A percentile compares a stretch with the other conserved stretches of the same genome.
Conservation (phyloP, 2,113 vertebrate genomes). For the Boulengeromyrus knoepffleri region DNA sequence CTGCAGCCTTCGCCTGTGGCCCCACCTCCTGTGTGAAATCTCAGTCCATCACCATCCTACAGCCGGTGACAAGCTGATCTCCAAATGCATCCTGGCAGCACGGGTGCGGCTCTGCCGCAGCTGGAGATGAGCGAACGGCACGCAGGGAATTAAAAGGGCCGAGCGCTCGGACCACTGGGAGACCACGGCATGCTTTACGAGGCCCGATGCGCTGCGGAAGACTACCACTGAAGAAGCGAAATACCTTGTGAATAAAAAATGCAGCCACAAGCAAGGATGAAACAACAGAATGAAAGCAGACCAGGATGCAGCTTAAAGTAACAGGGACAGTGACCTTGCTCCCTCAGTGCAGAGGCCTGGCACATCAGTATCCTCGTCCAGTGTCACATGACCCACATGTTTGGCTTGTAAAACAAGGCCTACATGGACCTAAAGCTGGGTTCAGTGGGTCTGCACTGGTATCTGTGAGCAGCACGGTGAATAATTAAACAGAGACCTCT, state of each 20-base stretch:
- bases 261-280: background rate
- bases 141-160: background rate
- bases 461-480: background rate
- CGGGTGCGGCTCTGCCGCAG: background rate
- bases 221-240: background rate
- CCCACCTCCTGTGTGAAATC: background rate
- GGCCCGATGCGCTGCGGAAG: background rate
- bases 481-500: slow-evolving; percentile 6
- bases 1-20: background rate
- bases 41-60: background rate
- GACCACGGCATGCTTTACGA: background rate
- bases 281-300: background rate
- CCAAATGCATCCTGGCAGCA: background rate
- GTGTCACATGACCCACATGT: background rate
- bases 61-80: background rate
- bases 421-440: background rate
- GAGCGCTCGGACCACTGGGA: background rate
- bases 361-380: background rate
- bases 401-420: slow-evolving; percentile 3
- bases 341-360: background rate
- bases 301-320: background rate
- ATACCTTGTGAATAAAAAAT: background rate
- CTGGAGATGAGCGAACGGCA: background rate
- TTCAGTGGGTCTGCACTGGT: background rate
- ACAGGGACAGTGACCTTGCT: background rate